Evolutionary conservation across 2,797 vertebrate species (phyloP).

Genomic region (Eutrigla gurnardus): DNA sequence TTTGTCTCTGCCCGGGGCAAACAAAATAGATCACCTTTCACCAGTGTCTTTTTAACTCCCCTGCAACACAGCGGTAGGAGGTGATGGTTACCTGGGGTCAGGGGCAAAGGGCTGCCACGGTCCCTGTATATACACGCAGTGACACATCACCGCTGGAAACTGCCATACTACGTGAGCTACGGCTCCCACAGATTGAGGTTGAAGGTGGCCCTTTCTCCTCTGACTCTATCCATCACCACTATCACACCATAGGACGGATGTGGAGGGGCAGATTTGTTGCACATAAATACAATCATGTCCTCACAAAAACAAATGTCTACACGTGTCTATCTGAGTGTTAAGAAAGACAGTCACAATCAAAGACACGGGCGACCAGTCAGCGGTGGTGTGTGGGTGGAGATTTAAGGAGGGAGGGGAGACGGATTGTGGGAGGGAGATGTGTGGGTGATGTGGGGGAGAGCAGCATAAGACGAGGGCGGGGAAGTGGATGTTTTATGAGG

Average conservation of each 20-base stretch:
- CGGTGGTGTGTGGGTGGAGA: constrained; percentile 53
- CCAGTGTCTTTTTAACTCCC: constrained; percentile 58
- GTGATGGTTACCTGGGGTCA: constrained; percentile 55
- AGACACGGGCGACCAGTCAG: constrained; percentile 53
- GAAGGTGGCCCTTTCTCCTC: constrained; percentile 16
- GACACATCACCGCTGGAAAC: constrained; percentile 45
- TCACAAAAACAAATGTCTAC: constrained; percentile 14
- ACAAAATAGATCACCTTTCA: constrained; percentile 75
- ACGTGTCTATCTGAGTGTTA: constrained; percentile 9
- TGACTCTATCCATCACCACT: constrained; percentile 41
- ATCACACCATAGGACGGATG: constrained; percentile 18
- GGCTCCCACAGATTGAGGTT: constrained; percentile 21
- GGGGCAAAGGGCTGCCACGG: constrained; percentile 43
- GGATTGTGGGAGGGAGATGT: constrained; percentile 49
- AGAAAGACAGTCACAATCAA: constrained; percentile 32
- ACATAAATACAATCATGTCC: constrained; percentile 7
- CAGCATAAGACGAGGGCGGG: constrained; percentile 64
- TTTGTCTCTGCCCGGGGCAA: constrained; percentile 60
- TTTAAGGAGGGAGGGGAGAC: constrained; percentile 48
- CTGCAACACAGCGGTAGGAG: constrained; percentile 39
- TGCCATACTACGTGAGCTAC: constrained; percentile 49
- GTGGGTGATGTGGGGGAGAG: constrained; percentile 61
- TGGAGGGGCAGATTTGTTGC: constrained; percentile 7
- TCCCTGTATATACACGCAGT: constrained; percentile 41
- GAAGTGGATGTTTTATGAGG: constrained; percentile 86